A percentile compares a stretch with the other conserved stretches of the same genome.
Evolutionary conservation across 2,888 invertebrate species (phyloP).

Genomic region (Eristalis tenax): DNA sequence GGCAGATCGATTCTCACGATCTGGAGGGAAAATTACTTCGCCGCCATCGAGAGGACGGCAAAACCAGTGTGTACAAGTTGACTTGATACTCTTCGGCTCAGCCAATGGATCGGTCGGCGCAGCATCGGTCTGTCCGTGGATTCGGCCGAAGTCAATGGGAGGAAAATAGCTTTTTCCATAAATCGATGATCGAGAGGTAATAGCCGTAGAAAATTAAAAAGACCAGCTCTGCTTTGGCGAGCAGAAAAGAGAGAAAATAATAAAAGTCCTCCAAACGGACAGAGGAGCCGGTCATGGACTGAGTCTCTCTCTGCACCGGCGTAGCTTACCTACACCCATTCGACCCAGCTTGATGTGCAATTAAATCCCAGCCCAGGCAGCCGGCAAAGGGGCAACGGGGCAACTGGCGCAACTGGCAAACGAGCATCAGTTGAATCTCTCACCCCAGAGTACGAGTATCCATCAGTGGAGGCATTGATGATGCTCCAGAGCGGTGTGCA

Average conservation of each 20-base stretch:
- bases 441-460: conserved; percentile 34
- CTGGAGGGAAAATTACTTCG: conserved; percentile 59
- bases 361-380: conserved; percentile 60
- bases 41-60: conserved; percentile 46
- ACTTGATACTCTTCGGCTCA: conserved; percentile 12
- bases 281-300: conserved; percentile 44
- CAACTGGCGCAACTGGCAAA: conserved; percentile 43
- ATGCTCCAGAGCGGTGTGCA: conserved; percentile 74
- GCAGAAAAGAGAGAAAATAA: conserved; percentile 9
- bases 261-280: conserved; percentile 48
- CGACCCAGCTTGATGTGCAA: conserved; percentile 72
- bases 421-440: conserved; percentile 62
- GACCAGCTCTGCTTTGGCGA: conserved; percentile 41
- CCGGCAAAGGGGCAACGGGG: too few relatives aligned
- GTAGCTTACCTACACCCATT: conserved; percentile 55
- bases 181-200: conserved; percentile 71
- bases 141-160: conserved; percentile 58
- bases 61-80: neutral
- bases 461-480: conserved; percentile 73
- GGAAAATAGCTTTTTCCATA: conserved; percentile 65
- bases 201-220: conserved; percentile 70
- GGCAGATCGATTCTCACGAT: conserved; percentile 72
- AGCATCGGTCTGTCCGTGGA: conserved; percentile 59
- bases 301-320: neutral
- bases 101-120: conserved; percentile 58